Conservation (phyloP, 2,888 invertebrate species). For the Scotopteryx bipunctaria region DNA sequence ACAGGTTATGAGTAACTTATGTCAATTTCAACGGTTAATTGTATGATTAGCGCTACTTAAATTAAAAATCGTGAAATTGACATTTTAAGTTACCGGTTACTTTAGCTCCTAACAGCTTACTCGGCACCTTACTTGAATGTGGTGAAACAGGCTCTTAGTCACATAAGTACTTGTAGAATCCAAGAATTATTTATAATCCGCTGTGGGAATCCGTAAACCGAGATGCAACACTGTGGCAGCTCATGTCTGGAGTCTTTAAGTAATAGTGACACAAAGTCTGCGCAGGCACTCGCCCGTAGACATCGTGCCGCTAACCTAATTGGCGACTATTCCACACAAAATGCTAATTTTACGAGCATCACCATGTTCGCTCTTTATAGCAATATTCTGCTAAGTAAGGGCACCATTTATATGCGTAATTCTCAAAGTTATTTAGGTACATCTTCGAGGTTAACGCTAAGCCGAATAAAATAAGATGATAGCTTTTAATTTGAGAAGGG, state of each 20-base stretch:
- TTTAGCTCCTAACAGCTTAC: too few species aligned
- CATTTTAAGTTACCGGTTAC: too few species aligned
- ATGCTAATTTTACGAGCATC: slow-evolving; percentile 72
- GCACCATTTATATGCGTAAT: slow-evolving; percentile 38
- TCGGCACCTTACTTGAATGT: too few species aligned
- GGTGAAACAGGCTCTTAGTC: too few species aligned
- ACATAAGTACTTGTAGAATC: too few species aligned
- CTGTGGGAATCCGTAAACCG: too few species aligned
- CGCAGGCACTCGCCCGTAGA: slow-evolving; percentile 44
- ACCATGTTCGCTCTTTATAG: slow-evolving; percentile 44
- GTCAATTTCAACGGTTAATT: too few species aligned
- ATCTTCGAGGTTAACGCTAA: slow-evolving; percentile 19
- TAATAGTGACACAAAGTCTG: slow-evolving; percentile 45
- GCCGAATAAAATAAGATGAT: slow-evolving; percentile 2
- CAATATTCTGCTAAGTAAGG: slow-evolving; percentile 40
- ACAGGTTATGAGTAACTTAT: too few species aligned
- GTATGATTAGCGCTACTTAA: too few species aligned
- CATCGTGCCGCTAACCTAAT: slow-evolving; percentile 74
- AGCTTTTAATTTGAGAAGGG: slow-evolving; percentile 4
- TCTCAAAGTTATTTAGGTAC: slow-evolving; percentile 31
- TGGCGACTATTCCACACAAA: slow-evolving; percentile 66
- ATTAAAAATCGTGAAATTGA: too few species aligned
- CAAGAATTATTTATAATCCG: too few species aligned
- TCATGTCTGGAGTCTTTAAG: slow-evolving; percentile 31
- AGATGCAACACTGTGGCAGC: background rate